Base-by-base conservation (phyloP, 2,888 invertebrate species). In the Ctenicera cuprea region DNA sequence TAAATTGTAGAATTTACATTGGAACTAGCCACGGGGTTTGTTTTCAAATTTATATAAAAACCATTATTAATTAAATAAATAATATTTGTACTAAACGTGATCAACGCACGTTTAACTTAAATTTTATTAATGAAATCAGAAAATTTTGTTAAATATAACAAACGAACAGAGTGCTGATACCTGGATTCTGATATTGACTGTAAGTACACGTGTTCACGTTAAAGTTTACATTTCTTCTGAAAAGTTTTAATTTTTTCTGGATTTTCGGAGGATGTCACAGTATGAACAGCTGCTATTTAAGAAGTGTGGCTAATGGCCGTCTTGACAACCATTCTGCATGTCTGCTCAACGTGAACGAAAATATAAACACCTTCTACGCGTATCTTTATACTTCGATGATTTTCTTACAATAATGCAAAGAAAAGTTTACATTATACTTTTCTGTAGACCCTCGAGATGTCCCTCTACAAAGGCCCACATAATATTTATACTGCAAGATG, bases 261-360 rank as follows among this genome's bases (percentile, higher is more conserved):
- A 69, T 48, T 22, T 14, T 48, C 41, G 11, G n/a, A 61, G 37
- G 14, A 48, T 68, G 62, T 69, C 69, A 52, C 43, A 9, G 70
- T 70, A 63, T 70, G 48, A 70, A 70, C 72, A 72, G 72, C 72
- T 72, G 72, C 65, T 52, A 14, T 59, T 54, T 66, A 66, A 72
- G 65, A 22, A 72, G 37, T 62, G 48, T 52, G 50, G 38, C 41
- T 54, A 73, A 73, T 64, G 59, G 73, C 50, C 73, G 50, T 73
- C 63, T 73, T 69, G 69, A 69, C 69, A 68, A 59, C 73, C 48
- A 70, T 74, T 74, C 57, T 74, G 26, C 57, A 52, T 61, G 70
- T 61, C 61, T 65, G 65, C 18, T 74, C 54, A 59, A 59, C 65
- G 74, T 66, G 57, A 70, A 74, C 3, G 33, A 30, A 50, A 45